A percentile compares a stretch with the other conserved stretches of the same genome.
phyloP scores from a whole-genome alignment of 2,113 vertebrate genomes.

The Scomber scombrus region DNA sequence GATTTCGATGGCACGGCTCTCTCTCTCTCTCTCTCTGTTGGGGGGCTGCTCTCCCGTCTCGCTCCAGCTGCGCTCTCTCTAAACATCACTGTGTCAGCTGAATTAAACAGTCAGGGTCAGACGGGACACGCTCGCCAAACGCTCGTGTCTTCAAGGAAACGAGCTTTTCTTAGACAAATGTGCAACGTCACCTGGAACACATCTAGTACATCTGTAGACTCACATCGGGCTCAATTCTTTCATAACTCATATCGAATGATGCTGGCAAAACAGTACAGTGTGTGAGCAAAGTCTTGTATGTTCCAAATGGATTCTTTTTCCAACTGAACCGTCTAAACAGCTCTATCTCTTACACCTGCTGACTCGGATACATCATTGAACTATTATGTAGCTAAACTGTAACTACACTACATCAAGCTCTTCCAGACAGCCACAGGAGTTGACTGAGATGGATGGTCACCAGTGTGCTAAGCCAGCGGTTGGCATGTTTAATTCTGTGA shows the following conservation, averaged over 20 bases:
- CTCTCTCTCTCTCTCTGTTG: too few relatives aligned
- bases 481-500: background rate
- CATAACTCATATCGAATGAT: background rate
- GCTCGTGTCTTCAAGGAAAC: background rate
- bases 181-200: background rate
- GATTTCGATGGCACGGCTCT: background rate
- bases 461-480: conserved; percentile 1
- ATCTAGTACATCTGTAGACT: background rate
- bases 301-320: background rate
- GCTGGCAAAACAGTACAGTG: background rate
- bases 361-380: background rate
- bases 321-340: conserved; percentile 6
- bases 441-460: background rate
- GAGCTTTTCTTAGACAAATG: background rate
- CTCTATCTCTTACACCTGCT: background rate
- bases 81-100: conserved; percentile 52
- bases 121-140: background rate
- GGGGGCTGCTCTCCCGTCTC: conserved; percentile 16
- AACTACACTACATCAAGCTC: conserved; percentile 6
- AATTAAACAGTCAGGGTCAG: conserved; percentile 10
- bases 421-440: background rate
- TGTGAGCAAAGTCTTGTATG: background rate
- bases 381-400: background rate
- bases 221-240: background rate
- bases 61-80: conserved; percentile 57